Percentiles rank a stretch among this genome's conserved stretches.
Evolutionary conservation across 2,797 vertebrate species (phyloP).

Genomic region (Synaphobranchus kaupii): DNA sequence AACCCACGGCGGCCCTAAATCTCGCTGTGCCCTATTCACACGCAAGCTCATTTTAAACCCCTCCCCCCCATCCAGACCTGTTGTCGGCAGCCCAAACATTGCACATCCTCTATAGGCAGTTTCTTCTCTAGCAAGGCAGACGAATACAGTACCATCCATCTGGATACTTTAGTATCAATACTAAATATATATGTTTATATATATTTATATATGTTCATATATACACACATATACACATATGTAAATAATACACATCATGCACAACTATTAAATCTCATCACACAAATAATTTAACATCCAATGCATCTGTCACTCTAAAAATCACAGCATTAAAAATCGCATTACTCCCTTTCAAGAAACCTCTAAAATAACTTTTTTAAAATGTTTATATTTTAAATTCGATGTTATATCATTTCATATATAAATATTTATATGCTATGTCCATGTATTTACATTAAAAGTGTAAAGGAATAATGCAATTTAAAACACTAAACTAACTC

Average conservation of each 20-base stretch:
- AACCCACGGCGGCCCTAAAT: neutral
- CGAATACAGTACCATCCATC: neutral
- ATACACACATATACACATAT: conserved; percentile 44
- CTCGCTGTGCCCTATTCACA: neutral
- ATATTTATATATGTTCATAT: conserved; percentile 31
- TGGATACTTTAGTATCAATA: conserved; percentile 21
- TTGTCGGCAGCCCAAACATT: conserved; percentile 14
- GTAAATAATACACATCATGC: conserved; percentile 46
- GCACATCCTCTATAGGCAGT: conserved; percentile 22
- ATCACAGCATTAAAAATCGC: conserved; percentile 34
- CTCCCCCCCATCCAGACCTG: neutral
- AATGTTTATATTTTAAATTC: conserved; percentile 10
- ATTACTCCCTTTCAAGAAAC: conserved; percentile 23
- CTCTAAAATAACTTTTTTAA: conserved; percentile 28
- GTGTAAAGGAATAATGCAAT: conserved; percentile 33
- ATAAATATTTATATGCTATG: conserved; percentile 25
- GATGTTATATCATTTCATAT: conserved; percentile 21
- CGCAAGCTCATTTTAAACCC: neutral
- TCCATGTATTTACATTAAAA: neutral
- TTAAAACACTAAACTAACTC: conserved; percentile 21
- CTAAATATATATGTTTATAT: conserved; percentile 33
- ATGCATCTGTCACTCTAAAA: conserved; percentile 38
- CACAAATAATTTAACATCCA: conserved; percentile 38
- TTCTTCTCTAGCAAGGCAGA: conserved; percentile 14
- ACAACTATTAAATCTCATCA: conserved; percentile 43